Percentiles rank a stretch among this genome's conserved stretches.
phyloP scores from a whole-genome alignment of 1,140 invertebrate species.

The Heliconius hermathena region DNA sequence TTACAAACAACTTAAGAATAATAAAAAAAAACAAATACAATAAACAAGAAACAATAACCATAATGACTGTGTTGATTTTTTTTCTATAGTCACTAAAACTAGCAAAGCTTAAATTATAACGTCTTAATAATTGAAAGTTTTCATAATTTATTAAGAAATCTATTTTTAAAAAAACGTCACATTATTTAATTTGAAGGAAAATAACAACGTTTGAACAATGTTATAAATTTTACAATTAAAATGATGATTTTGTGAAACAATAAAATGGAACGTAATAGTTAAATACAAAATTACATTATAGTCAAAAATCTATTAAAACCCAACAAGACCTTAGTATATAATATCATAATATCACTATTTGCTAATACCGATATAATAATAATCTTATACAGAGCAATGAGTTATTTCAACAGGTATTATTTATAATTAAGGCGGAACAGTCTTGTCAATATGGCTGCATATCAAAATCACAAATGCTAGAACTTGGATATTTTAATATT shows the following conservation, averaged over 20 bases:
- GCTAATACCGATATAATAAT: slow-evolving; percentile 1
- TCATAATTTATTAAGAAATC: not conserved
- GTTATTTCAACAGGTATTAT: not conserved
- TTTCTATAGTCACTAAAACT: not conserved
- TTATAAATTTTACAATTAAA: too few relatives aligned
- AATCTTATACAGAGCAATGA: slow-evolving; percentile 17
- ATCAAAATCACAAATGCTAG: slow-evolving; percentile 41
- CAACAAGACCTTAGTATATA: too few relatives aligned
- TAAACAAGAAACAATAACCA: slow-evolving; percentile 23
- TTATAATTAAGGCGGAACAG: slow-evolving; percentile 7
- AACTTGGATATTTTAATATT: slow-evolving; percentile 70
- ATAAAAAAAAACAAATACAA: slow-evolving; percentile 28
- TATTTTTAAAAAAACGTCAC: not conserved
- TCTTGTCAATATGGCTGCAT: not conserved
- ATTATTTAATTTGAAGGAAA: not conserved
- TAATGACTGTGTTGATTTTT: too few relatives aligned
- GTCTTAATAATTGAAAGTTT: not conserved
- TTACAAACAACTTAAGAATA: slow-evolving; percentile 33
- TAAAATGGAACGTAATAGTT: not conserved
- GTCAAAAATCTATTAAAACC: too few relatives aligned
- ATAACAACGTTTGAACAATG: not conserved
- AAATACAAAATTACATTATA: not conserved
- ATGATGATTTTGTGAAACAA: not conserved
- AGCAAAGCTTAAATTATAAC: not conserved
- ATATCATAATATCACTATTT: not conserved